Evolutionary conservation across 2,113 vertebrate species (phyloP), one percentile per base, ranked within the genome.

Genomic region (Zosterops lateralis): DNA sequence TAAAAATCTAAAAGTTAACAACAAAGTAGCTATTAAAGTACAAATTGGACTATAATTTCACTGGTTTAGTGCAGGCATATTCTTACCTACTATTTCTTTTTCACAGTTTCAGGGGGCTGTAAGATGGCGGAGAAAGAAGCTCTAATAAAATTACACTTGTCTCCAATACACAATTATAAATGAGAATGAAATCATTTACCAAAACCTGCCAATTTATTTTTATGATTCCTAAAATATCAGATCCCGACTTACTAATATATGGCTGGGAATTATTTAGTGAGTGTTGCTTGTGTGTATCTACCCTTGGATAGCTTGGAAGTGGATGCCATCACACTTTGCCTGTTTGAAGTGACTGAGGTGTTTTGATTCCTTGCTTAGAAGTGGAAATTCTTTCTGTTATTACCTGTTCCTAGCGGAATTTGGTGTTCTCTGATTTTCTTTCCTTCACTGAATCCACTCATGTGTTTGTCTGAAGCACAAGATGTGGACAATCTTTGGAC

Each of bases 311-410:
- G 7, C 18, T 47, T 61, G 53, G 71, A 73, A 85, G 7, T 1
- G 4, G 53, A 11, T 88, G 28, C 38, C 8, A 6, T n/a, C 36
- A 25, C 0, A 0, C 2, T 0, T 14, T 47, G 47, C 11, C 29
- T 54, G 3, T 73, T 47, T 45, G 32, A 57, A 61, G n/a, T 18
- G 19, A 50, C 31, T 40, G 29, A 21, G 36, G 7, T 24, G 17
- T 11, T 77, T 74, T 54, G 16, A 50, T 90, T 74, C 57, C 51
- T 54, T 31, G 20, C 16, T 44, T 80, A 57, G 40, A 68, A 68
- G 24, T 31, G 11, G 45, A 87, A 90, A 65, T 40, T 13, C 14
- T 75, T 79, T 82, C 61, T 72, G 25, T 16, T 58, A 7, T 11
- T 21, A 54, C 45, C 34, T 36, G 17, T 12, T 15, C 36, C 31